Evolutionary conservation across 2,888 invertebrate genomes (phyloP).

Genomic region (Yponomeuta malinellus): DNA sequence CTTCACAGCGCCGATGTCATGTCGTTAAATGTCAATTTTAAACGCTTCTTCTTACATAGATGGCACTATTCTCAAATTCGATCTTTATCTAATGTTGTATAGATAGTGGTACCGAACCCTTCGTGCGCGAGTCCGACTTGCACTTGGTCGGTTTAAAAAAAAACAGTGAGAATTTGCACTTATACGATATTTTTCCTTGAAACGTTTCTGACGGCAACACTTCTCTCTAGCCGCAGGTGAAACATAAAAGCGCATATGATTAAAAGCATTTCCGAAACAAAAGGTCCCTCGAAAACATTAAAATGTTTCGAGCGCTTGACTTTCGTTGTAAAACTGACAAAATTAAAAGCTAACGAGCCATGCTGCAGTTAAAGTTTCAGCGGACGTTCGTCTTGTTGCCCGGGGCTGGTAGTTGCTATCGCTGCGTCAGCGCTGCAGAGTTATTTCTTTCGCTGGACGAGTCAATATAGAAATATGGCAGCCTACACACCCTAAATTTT

Average conservation of each 20-base stretch:
- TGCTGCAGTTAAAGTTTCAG: slow-evolving; percentile 11
- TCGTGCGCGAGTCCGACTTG: too few relatives aligned
- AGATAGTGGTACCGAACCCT: too few relatives aligned
- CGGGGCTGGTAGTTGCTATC: neutral
- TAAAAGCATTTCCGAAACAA: neutral
- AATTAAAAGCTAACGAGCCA: slow-evolving; percentile 15
- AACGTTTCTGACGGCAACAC: neutral
- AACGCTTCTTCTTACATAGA: too few relatives aligned
- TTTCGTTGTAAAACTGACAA: slow-evolving; percentile 5
- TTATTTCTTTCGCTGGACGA: neutral
- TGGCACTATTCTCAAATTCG: too few relatives aligned
- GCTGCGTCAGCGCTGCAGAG: neutral
- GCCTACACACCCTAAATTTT: too few relatives aligned
- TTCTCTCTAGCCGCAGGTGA: neutral
- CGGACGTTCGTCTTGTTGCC: slow-evolving; percentile 9
- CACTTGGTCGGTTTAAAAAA: too few relatives aligned
- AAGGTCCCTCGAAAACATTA: neutral
- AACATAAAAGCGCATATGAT: neutral
- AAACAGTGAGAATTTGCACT: neutral
- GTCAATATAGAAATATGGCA: neutral
- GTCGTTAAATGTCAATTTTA: too few relatives aligned
- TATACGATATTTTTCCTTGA: neutral
- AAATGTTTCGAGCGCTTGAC: neutral
- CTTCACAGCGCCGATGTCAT: too few relatives aligned
- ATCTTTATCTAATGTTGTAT: too few relatives aligned